Conservation (phyloP, 1,140 invertebrate species). For the Augochlora pura region DNA sequence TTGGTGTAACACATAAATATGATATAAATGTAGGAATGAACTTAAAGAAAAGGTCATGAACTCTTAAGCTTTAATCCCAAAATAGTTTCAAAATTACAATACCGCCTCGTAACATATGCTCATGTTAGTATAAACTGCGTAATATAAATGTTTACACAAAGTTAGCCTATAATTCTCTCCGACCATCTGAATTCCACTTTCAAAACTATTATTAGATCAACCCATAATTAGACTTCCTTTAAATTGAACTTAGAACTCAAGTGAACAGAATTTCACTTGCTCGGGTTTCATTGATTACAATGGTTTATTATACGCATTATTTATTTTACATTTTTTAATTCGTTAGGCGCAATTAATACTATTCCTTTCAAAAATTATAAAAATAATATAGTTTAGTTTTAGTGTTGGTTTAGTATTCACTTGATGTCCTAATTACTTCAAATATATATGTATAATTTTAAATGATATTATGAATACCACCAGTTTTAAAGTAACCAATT, state of each 20-base stretch:
- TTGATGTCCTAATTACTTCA: background rate
- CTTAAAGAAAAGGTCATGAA: background rate
- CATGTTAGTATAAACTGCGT: no score
- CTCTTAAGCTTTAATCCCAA: background rate
- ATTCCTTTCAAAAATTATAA: background rate
- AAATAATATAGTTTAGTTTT: background rate
- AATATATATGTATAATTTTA: no score
- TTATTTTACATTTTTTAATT: background rate
- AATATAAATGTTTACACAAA: background rate
- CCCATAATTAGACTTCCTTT: background rate
- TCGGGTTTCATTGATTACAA: background rate
- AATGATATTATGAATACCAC: no score
- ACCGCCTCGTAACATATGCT: background rate
- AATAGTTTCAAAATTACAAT: background rate
- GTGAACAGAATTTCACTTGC: background rate
- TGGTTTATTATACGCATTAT: background rate
- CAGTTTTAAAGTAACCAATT: no score
- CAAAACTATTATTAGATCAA: background rate
- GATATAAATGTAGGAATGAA: no score
- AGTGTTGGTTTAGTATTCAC: background rate
- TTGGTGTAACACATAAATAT: no score
- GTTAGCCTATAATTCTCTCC: background rate
- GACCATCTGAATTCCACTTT: background rate
- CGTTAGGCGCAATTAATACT: background rate
- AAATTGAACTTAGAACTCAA: background rate